phyloP scores from a whole-genome alignment of 1,140 invertebrate genomes.

The Pachyrhynchus sulphureomaculatus region DNA sequence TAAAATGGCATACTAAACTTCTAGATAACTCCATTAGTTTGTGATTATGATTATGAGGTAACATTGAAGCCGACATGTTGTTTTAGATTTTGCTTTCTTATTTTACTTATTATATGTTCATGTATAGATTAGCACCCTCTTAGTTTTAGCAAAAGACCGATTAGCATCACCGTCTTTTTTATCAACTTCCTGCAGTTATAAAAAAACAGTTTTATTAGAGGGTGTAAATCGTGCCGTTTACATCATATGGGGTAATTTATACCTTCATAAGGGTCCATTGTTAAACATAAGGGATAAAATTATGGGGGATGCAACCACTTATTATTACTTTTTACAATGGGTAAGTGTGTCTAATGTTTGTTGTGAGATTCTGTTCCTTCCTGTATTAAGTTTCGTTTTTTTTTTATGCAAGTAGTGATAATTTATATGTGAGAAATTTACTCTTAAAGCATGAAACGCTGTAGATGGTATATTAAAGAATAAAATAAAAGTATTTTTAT shows the following conservation, averaged over 20 bases:
- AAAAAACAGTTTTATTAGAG: conserved; percentile 23
- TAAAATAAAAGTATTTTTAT: no score
- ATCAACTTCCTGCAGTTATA: neutral
- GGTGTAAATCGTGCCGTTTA: conserved; percentile 24
- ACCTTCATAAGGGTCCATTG: conserved; percentile 23
- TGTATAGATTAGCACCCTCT: no score
- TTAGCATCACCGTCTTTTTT: no score
- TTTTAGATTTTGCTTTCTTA: no score
- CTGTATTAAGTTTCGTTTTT: neutral
- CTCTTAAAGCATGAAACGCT: no score
- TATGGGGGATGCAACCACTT: conserved; percentile 6
- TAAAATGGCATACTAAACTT: no score
- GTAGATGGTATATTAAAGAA: no score
- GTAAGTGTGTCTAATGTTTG: conserved; percentile 7
- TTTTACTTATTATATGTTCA: no score
- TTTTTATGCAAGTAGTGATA: neutral
- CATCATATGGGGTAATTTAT: conserved; percentile 27
- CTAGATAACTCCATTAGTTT: no score
- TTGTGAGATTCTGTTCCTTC: neutral
- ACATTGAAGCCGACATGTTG: no score
- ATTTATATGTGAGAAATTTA: neutral
- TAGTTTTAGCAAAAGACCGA: no score
- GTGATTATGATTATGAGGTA: no score
- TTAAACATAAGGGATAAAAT: conserved; percentile 17
- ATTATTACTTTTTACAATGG: conserved; percentile 11